Percentiles rank a stretch among this genome's conserved stretches.
Conservation (phyloP, 2,888 invertebrate genomes). For the Volucella inanis region DNA sequence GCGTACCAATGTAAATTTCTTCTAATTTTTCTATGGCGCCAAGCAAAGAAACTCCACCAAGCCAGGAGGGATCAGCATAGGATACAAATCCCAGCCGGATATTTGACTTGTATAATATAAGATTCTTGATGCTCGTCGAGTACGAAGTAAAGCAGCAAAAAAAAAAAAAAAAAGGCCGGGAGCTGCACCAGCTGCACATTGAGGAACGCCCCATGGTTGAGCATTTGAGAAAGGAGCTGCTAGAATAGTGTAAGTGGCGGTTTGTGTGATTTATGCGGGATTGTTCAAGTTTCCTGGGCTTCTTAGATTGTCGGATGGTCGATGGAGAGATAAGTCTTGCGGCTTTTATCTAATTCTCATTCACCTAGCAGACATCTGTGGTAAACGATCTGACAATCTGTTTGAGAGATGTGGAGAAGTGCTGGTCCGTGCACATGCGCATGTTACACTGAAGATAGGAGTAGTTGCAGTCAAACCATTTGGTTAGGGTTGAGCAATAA, state of each 20-base stretch:
- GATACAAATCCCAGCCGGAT: constrained; percentile 53
- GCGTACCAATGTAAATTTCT: constrained; percentile 57
- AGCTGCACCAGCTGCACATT: constrained; percentile 68
- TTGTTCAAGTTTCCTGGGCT: constrained; percentile 62
- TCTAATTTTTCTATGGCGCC: constrained; percentile 73
- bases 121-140: constrained; percentile 58
- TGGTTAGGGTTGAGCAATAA: constrained; percentile 52
- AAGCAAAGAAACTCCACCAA: constrained; percentile 48
- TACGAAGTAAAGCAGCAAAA: constrained; percentile 20
- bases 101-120: constrained; percentile 62
- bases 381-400: constrained; percentile 71
- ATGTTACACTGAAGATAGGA: constrained; percentile 28
- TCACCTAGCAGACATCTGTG: constrained; percentile 56
- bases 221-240: constrained; percentile 41
- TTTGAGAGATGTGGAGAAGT: constrained; percentile 50
- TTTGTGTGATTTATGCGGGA: constrained; percentile 69
- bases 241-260: constrained; percentile 7
- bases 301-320: constrained; percentile 44
- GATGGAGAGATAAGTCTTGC: constrained; percentile 53
- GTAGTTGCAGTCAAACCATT: constrained; percentile 17
- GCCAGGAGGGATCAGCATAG: constrained; percentile 51
- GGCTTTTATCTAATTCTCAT: constrained; percentile 64
- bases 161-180: constrained; percentile 46
- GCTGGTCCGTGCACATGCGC: constrained; percentile 14
- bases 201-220: constrained; percentile 62